Conservation (phyloP, 2,888 invertebrate species). For the Hypomecis punctinalis region DNA sequence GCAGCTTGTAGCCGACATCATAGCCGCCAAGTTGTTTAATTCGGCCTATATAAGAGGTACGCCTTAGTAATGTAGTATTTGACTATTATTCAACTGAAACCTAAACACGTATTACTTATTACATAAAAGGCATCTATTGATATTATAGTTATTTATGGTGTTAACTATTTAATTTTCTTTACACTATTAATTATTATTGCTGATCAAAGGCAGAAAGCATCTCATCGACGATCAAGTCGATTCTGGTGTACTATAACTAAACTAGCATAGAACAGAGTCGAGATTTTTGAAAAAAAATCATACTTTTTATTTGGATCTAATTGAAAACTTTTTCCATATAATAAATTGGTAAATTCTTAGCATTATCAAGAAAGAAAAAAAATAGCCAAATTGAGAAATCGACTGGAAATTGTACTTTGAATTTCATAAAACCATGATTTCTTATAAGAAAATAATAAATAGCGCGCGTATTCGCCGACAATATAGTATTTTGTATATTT, state of each 20-base stretch:
- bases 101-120: neutral
- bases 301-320: no score
- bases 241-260: no score
- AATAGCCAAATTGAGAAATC: neutral
- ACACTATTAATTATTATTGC: slow-evolving; percentile 18
- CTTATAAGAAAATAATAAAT: slow-evolving; percentile 12
- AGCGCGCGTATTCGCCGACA: neutral
- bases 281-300: no score
- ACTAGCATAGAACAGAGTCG: no score
- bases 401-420: slow-evolving; percentile 14
- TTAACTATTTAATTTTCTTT: neutral
- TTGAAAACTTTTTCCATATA: no score
- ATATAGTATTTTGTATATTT: no score
- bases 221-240: no score
- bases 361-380: no score
- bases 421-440: slow-evolving; percentile 19
- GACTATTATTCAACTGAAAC: neutral
- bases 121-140: slow-evolving; percentile 12
- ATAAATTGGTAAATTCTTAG: no score
- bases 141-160: slow-evolving; percentile 1
- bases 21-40: no score
- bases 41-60: no score
- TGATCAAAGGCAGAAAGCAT: slow-evolving; percentile 8
- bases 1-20: no score
- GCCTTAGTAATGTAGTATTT: neutral